These are phyloP conservation scores for Lerema accius DNA, from an alignment of 1,140 invertebrate genomes.

Conservation along the genomic window DNA sequence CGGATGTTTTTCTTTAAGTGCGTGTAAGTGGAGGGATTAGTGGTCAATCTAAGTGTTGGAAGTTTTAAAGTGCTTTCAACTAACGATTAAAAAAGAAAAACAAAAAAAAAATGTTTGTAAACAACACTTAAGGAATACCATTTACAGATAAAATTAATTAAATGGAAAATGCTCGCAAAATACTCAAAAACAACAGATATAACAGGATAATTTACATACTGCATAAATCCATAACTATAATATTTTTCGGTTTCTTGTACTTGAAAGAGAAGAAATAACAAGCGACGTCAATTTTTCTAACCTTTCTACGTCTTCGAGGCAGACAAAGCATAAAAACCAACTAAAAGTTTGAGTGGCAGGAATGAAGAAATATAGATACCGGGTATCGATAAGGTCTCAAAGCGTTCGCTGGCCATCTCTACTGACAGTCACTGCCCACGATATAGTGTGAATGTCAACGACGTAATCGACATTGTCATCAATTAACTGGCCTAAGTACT, in stretches of 20 bases:
- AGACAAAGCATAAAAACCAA: conserved; percentile 24
- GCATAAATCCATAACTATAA: no score
- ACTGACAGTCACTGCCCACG: neutral
- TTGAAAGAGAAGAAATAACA: neutral
- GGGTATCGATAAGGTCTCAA: conserved; percentile 22
- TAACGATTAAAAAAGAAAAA: no score
- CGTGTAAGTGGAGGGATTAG: no score
- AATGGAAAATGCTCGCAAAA: no score
- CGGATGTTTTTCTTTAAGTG: neutral
- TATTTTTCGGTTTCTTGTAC: no score
- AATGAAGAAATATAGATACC: conserved; percentile 25
- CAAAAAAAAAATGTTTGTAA: no score
- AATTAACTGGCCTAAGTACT: neutral
- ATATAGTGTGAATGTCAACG: conserved; percentile 24
- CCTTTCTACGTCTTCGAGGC: neutral
- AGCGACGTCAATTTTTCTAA: neutral
- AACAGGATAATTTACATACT: no score
- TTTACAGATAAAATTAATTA: no score
- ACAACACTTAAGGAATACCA: no score
- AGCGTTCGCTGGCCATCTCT: conserved; percentile 16
- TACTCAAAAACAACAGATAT: no score
- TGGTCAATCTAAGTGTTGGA: no score
- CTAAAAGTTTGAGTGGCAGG: conserved; percentile 29
- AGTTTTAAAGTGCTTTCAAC: no score
- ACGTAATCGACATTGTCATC: conserved; percentile 15